A percentile compares a stretch with the other conserved stretches of the same genome.
phyloP scores from a whole-genome alignment of 2,888 invertebrate species.

The Himalopsyche japonica region DNA sequence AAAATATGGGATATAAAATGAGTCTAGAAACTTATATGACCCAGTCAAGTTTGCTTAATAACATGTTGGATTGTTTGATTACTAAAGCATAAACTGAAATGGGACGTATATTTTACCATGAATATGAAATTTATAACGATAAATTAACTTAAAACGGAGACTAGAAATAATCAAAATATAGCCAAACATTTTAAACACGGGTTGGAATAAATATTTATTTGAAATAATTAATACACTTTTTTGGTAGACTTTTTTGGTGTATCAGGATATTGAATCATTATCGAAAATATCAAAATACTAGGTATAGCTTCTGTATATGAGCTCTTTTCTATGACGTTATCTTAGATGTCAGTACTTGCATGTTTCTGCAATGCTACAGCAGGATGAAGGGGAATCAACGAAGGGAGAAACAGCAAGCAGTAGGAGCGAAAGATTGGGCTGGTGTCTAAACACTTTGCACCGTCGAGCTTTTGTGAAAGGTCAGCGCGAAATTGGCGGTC shows the following conservation, averaged over 20 bases:
- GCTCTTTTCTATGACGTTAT: neutral
- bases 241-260: no score
- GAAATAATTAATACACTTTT: no score
- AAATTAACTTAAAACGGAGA: no score
- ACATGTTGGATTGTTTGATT: neutral
- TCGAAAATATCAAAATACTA: no score
- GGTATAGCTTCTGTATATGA: neutral
- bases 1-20: neutral
- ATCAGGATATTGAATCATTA: no score
- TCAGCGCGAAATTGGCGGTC: slow-evolving; percentile 40
- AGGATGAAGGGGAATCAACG: neutral
- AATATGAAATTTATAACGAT: no score
- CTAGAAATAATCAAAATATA: no score
- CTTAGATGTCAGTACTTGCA: neutral
- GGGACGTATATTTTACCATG: neutral
- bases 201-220: no score
- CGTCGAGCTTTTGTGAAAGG: slow-evolving; percentile 40
- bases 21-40: neutral
- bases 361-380: neutral
- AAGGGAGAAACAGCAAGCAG: neutral
- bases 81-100: neutral
- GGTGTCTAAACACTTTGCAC: slow-evolving; percentile 39
- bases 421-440: slow-evolving; percentile 6
- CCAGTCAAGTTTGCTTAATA: neutral
- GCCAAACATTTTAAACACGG: no score